Percentiles rank a stretch among this genome's conserved stretches.
phyloP scores from a whole-genome alignment of 2,797 vertebrate species.

The Macrochelys suwanniensis region DNA sequence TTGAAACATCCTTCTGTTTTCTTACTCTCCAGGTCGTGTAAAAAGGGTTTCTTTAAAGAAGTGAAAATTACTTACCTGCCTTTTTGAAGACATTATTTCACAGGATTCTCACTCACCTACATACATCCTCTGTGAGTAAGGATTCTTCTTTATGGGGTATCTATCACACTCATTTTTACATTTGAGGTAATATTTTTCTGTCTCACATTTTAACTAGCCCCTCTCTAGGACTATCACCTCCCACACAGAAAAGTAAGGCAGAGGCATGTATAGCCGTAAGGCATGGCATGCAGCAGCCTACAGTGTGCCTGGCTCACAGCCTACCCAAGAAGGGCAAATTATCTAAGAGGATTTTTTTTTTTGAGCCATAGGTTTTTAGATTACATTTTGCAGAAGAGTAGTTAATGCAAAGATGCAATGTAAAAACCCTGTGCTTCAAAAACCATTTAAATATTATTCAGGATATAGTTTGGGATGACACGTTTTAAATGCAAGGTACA shows the following conservation, averaged over 20 bases:
- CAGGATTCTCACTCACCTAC: neutral
- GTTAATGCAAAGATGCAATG: neutral
- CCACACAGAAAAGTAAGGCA: neutral
- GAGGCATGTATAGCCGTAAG: neutral
- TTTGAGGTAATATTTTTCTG: conserved; percentile 26
- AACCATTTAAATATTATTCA: neutral
- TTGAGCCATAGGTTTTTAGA: neutral
- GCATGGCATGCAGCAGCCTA: neutral
- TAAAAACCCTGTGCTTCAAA: neutral
- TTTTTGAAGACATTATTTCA: neutral
- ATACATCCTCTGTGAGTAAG: conserved; percentile 25
- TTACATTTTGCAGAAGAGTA: neutral
- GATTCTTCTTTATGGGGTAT: neutral
- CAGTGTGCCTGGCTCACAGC: neutral
- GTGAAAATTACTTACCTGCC: conserved; percentile 35
- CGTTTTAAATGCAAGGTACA: neutral
- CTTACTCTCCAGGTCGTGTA: neutral
- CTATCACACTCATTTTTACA: neutral
- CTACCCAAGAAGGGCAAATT: neutral
- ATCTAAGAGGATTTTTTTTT: neutral
- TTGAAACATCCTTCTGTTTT: conserved; percentile 16
- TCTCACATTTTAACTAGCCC: neutral
- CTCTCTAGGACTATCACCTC: neutral
- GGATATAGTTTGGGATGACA: neutral
- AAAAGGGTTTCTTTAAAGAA: conserved; percentile 33